A percentile compares a stretch with the other conserved stretches of the same genome.
These are phyloP conservation scores for Aplochiton taeniatus DNA, from an alignment of 2,797 vertebrate genomes.

Conservation along the genomic window DNA sequence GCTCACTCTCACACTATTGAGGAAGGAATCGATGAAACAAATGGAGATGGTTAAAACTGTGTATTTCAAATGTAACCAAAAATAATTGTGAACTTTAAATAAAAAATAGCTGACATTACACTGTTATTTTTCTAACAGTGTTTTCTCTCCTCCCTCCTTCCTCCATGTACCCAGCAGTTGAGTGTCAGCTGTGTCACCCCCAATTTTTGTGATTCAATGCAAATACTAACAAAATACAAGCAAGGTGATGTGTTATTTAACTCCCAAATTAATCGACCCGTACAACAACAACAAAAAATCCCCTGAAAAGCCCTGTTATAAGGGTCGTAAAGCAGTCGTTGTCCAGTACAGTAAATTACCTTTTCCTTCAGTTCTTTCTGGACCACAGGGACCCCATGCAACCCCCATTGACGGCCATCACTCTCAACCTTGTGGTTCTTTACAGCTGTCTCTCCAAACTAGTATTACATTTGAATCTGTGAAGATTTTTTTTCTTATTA, in stretches of 20 bases:
- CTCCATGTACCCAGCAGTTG: not conserved
- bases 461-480: slow-evolving; percentile 16
- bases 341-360: too few relatives aligned
- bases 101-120: too few relatives aligned
- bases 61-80: slow-evolving; percentile 31
- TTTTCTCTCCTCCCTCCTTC: too few relatives aligned
- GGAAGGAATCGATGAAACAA: slow-evolving; percentile 64
- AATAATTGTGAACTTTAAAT: too few relatives aligned
- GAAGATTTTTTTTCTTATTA: slow-evolving; percentile 15
- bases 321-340: too few relatives aligned
- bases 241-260: too few relatives aligned
- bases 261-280: too few relatives aligned
- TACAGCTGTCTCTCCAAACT: slow-evolving; percentile 21
- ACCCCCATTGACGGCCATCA: slow-evolving; percentile 4
- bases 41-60: slow-evolving; percentile 51
- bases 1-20: slow-evolving; percentile 53
- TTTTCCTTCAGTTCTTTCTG: not conserved
- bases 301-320: too few relatives aligned
- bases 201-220: too few relatives aligned
- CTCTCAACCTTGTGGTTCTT: not conserved
- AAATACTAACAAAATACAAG: too few relatives aligned
- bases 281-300: too few relatives aligned
- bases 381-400: not conserved
- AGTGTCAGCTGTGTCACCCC: not conserved
- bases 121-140: too few relatives aligned